Evolutionary conservation across 2,888 invertebrate species (phyloP), one percentile per base, ranked within the genome.

Genomic region (Scrobipalpa atriplicella): DNA sequence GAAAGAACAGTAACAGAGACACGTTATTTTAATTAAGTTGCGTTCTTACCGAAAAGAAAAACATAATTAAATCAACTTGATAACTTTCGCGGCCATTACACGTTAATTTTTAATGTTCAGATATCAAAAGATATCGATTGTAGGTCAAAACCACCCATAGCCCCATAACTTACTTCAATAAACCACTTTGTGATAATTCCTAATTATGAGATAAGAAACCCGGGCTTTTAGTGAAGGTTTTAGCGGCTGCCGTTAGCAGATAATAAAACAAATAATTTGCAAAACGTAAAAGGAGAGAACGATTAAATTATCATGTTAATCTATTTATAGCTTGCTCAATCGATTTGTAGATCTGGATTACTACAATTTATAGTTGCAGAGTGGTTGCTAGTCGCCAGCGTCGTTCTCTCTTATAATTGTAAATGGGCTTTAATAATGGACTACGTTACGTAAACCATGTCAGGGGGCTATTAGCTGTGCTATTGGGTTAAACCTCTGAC

Each of bases 151-250:
- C 38, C 38, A 16, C 8, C 16, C 8, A 29, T 29, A 8, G n/a
- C 38, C 11, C n/a, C 3, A 29, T 58, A 16, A 38, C 38, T 58
- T 38, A 29, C 2, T 5, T 29, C 3, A 9, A 13, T 29, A 58
- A n/a, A 38, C 29, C 58, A 58, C 21, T n/a, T 29, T 13, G 11
- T 11, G 54, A 21, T 56, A 38, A 47, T 16, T n/a, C 38, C 29
- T 58, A 58, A 58, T 58, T 16, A 11, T 11, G 13, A 58, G 58
- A 58, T 58, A 58, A 58, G 58, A 58, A 16, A 58, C 38, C n/a
- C 18, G 38, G 38, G 36, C 58, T 58, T 58, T 58, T 56, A 56
- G 56, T 36, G 11, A 36, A 29, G n/a, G n/a, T 36, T 36, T 56
- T 56, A 56, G 54, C 21, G 54, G 13, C 1, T 5, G 16, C 58